Conservation (phyloP, 1,140 invertebrate genomes). For the Papilio xuthus region DNA sequence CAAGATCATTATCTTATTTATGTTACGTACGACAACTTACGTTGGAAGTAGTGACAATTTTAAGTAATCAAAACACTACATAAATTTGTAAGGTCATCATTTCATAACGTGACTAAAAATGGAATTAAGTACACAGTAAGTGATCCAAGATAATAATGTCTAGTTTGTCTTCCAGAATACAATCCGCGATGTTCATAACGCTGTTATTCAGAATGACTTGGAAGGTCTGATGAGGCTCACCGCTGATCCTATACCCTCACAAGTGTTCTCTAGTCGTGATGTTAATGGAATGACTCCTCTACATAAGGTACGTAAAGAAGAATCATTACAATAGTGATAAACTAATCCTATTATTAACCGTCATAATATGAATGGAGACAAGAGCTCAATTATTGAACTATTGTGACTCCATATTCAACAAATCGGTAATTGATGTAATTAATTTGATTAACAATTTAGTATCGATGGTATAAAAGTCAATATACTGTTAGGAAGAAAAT, state of each 20-base stretch:
- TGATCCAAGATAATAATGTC: background rate
- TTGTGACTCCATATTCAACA: background rate
- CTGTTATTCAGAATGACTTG: conserved; percentile 89
- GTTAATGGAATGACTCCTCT: conserved; percentile 89
- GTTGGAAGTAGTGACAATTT: too few relatives aligned
- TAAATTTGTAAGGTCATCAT: too few relatives aligned
- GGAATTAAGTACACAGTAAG: background rate
- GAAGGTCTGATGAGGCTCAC: conserved; percentile 86
- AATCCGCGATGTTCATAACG: conserved; percentile 90
- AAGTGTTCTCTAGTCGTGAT: conserved; percentile 90
- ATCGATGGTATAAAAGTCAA: too few relatives aligned
- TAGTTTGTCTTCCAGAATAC: conserved; percentile 83
- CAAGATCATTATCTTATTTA: too few relatives aligned
- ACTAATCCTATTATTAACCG: background rate
- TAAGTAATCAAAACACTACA: too few relatives aligned
- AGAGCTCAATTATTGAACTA: background rate
- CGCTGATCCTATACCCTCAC: conserved; percentile 86
- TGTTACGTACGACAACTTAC: too few relatives aligned
- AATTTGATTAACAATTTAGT: background rate
- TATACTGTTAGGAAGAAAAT: too few relatives aligned
- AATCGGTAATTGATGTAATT: background rate
- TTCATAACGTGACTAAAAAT: too few relatives aligned
- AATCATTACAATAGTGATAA: background rate
- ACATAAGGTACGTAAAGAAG: conserved; percentile 85
- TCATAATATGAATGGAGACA: background rate